Percentiles rank a stretch among this genome's conserved stretches.
These are phyloP conservation scores for Achlya flavicornis DNA, from an alignment of 2,888 invertebrate species.

Conservation along the genomic window DNA sequence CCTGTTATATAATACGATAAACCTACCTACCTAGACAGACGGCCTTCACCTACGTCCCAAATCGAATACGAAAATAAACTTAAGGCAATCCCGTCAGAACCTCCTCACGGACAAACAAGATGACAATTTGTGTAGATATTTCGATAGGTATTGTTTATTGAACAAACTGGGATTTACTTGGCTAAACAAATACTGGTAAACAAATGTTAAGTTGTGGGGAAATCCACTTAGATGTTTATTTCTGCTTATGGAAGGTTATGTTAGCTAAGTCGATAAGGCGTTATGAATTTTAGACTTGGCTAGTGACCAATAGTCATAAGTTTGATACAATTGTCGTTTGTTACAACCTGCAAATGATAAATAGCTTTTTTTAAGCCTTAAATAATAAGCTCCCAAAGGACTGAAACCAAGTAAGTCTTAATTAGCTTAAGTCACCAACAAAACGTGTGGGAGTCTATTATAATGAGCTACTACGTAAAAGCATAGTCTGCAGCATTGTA, in stretches of 20 bases:
- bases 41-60: constrained; percentile 22
- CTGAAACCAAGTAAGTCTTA: neutral
- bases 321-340: no score
- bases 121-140: constrained; percentile 3
- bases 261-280: no score
- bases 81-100: constrained; percentile 14
- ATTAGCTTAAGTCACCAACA: neutral
- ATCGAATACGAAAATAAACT: constrained; percentile 22
- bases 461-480: neutral
- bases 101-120: constrained; percentile 2
- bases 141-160: neutral
- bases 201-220: neutral
- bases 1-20: no score
- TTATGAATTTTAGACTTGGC: no score
- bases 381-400: neutral
- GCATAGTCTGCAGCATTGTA: neutral
- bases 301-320: no score
- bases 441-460: neutral
- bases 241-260: no score
- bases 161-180: neutral
- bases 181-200: neutral
- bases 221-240: neutral
- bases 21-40: neutral
- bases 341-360: no score
- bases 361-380: no score